Evolutionary conservation across 2,797 vertebrate genomes (phyloP).

Genomic region (Chelmon rostratus): DNA sequence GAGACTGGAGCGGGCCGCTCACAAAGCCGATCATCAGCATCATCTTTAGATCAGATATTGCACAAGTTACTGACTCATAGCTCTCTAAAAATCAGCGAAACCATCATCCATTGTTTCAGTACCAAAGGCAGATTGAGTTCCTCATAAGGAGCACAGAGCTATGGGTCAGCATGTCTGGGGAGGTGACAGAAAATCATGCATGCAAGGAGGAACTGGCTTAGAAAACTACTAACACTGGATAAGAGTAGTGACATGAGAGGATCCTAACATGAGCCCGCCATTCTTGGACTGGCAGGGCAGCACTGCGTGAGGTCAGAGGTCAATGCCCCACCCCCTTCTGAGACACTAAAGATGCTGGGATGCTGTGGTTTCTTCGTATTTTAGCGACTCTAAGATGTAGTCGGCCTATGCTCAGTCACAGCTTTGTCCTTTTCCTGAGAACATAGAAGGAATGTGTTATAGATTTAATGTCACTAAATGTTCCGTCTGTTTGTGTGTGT

Average conservation of each 20-base stretch:
- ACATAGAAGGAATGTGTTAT: constrained; percentile 84
- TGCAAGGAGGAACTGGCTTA: constrained; percentile 19
- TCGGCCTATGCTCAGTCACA: constrained; percentile 79
- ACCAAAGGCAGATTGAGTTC: constrained; percentile 56
- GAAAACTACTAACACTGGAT: constrained; percentile 51
- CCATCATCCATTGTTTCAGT: constrained; percentile 35
- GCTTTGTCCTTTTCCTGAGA: constrained; percentile 88
- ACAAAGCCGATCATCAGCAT: constrained; percentile 21
- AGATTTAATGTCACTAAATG: constrained; percentile 52
- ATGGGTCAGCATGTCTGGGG: constrained; percentile 26
- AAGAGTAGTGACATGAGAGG: constrained; percentile 35
- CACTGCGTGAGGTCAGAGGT: constrained; percentile 69
- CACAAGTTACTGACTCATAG: constrained; percentile 41
- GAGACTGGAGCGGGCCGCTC: constrained; percentile 1
- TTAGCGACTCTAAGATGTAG: constrained; percentile 82
- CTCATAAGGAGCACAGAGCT: constrained; percentile 30
- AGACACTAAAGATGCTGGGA: constrained; percentile 73
- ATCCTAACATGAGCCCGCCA: constrained; percentile 56
- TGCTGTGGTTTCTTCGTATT: constrained; percentile 70
- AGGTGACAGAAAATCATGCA: constrained; percentile 33
- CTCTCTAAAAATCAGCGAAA: constrained; percentile 36
- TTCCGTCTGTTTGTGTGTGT: constrained; percentile 11
- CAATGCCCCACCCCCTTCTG: constrained; percentile 49
- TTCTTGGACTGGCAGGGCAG: constrained; percentile 58
- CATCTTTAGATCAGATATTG: constrained; percentile 52